These are phyloP conservation scores for Oligia strigilis DNA, from an alignment of 2,888 invertebrate species.

Conservation along the genomic window DNA sequence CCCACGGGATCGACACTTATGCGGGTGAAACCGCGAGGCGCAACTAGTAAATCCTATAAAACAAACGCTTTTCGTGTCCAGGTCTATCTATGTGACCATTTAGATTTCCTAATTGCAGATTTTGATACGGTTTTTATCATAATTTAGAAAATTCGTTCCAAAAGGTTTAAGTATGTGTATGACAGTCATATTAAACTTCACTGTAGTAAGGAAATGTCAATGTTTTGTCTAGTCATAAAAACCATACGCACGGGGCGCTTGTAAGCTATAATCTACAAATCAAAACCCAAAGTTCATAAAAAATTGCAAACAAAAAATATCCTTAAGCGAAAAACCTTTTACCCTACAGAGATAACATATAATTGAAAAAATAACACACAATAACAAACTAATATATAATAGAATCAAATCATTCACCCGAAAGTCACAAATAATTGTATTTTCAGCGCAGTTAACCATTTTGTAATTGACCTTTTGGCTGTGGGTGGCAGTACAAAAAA, in stretches of 20 bases:
- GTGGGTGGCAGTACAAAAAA: too few relatives aligned
- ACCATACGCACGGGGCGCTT: neutral
- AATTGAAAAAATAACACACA: constrained; percentile 17
- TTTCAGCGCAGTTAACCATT: constrained; percentile 13
- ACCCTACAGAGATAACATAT: constrained; percentile 15
- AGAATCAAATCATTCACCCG: constrained; percentile 9
- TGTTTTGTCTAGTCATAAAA: neutral
- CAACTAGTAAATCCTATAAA: neutral
- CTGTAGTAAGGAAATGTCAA: neutral
- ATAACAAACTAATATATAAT: constrained; percentile 1
- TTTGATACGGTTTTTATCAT: neutral
- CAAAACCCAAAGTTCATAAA: neutral
- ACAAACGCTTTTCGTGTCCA: neutral
- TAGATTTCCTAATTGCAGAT: neutral
- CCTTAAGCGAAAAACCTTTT: neutral
- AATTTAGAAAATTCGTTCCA: neutral
- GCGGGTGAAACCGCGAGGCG: too few relatives aligned
- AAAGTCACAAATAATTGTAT: constrained; percentile 2
- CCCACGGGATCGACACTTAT: too few relatives aligned
- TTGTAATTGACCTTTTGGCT: constrained; percentile 15
- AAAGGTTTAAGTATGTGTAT: neutral
- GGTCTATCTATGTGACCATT: neutral
- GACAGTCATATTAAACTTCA: neutral
- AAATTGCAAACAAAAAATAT: neutral
- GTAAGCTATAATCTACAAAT: neutral